Evolutionary conservation across 2,888 invertebrate species (phyloP).

Genomic region (Chrysotoxum bicinctum): DNA sequence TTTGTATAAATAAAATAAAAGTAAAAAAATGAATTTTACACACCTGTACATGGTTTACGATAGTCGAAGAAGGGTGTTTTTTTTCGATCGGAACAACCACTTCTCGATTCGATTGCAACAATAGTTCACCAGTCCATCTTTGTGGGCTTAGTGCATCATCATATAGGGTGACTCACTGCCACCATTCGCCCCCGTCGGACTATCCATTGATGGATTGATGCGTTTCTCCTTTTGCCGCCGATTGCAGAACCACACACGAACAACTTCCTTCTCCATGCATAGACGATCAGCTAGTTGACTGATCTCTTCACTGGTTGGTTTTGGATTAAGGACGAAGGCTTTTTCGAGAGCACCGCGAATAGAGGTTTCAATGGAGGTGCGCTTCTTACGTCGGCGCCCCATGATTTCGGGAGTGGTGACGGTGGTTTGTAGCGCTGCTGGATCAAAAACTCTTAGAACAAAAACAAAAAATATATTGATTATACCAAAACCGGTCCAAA

Average conservation of each 20-base stretch:
- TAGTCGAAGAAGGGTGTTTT: slow-evolving; percentile 45
- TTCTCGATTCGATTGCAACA: slow-evolving; percentile 75
- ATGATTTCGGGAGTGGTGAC: slow-evolving; percentile 93
- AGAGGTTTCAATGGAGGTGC: slow-evolving; percentile 97
- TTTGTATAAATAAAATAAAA: background rate
- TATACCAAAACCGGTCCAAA: background rate
- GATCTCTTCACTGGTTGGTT: slow-evolving; percentile 98
- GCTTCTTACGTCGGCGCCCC: slow-evolving; percentile 96
- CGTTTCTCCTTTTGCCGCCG: slow-evolving; percentile 98
- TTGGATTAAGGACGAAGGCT: slow-evolving; percentile 96
- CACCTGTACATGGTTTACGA: slow-evolving; percentile 67
- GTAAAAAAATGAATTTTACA: background rate
- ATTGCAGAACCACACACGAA: slow-evolving; percentile 97
- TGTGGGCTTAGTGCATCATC: slow-evolving; percentile 76
- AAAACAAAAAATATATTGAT: background rate
- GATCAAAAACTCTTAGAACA: slow-evolving; percentile 79
- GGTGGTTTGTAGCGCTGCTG: slow-evolving; percentile 85
- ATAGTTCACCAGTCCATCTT: background rate
- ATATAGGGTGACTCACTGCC: slow-evolving; percentile 80
- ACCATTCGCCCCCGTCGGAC: slow-evolving; percentile 85
- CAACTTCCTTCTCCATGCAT: slow-evolving; percentile 98
- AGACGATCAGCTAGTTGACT: slow-evolving; percentile 94
- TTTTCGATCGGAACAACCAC: background rate
- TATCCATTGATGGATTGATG: slow-evolving; percentile 92
- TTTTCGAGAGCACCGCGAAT: slow-evolving; percentile 97